Evolutionary conservation across 2,113 vertebrate species (phyloP), one percentile per base, ranked within the genome.

Genomic region (Carassius carassius): DNA sequence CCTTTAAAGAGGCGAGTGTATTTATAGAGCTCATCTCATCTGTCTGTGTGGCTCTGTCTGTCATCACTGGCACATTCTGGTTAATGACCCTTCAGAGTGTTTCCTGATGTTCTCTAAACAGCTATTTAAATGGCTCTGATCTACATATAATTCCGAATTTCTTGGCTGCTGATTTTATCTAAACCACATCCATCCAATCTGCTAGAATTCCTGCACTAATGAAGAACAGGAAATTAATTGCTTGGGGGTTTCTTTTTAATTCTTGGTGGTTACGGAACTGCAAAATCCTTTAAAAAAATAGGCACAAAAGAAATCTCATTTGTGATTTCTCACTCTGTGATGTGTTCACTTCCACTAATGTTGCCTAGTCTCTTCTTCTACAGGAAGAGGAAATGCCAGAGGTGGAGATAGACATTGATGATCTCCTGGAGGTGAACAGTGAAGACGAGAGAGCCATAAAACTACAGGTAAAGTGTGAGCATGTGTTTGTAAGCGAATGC

Each of bases 361-460:
- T 90, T 80, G 90, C 83, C 44, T 5, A 51, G 29, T 65, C 1
- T 83, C 1, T 86, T 16, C 82, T 92, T 92, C 11, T 69, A 5
- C 89, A 99, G 98, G 98, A 99, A 89, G 98, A 99, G 92, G 98
- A 99, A 93, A 99, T 99, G 97, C 97, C 97, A 3, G 97, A 99
- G 89, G 97, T 99, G 87, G 98, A 99, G 94, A 99, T 99, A 70
- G 98, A 99, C 91, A 99, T 99, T 70, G 98, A 99, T 76, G 97
- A 99, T 86, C 95, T 99, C 87, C 90, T 99, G 90, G 98, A 99
- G 92, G 96, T 97, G 88, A 96, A 91, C 94, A 96, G 94, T 82
- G 97, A 99, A 86, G 98, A 99, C 12, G 97, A 99, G 78, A 94
- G 98, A 92, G 95, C 96, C 91, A 93, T 94, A 84, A 99, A 98